A percentile compares a stretch with the other conserved stretches of the same genome.
Conservation (phyloP, 2,113 vertebrate species). For the Herpailurus yagouaroundi region DNA sequence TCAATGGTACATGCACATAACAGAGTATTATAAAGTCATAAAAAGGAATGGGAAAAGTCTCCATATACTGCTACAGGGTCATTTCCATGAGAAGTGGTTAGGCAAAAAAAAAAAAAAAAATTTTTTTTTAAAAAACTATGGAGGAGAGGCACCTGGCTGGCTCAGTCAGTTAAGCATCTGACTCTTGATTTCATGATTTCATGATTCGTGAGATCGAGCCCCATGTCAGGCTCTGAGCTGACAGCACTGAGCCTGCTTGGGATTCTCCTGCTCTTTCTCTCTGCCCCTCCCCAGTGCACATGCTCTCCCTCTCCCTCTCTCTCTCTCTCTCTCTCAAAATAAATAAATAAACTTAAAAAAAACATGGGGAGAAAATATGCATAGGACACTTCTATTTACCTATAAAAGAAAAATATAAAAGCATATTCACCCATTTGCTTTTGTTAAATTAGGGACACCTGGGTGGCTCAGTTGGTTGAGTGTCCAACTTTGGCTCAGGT, state of each 20-base stretch:
- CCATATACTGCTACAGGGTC: background rate
- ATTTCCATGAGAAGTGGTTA: background rate
- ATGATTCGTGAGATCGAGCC: no score
- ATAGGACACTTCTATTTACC: background rate
- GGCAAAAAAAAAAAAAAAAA: background rate
- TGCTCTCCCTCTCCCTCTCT: rapidly evolving
- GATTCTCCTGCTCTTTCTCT: no score
- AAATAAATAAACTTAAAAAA: no score
- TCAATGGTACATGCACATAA: background rate
- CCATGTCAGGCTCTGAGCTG: no score
- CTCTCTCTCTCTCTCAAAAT: no score
- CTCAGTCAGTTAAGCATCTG: no score
- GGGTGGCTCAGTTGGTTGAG: background rate
- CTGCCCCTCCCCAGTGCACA: no score
- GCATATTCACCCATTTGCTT: background rate
- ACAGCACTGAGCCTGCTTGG: no score
- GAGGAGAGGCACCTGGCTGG: no score
- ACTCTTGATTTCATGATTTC: no score
- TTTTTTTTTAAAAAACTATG: no score
- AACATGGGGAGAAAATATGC: background rate
- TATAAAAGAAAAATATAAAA: background rate
- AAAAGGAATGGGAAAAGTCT: background rate
- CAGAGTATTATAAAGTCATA: background rate
- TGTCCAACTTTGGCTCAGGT: no score
- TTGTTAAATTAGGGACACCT: background rate